Conservation (phyloP, 2,113 vertebrate genomes). For the Osmerus eperlanus region DNA sequence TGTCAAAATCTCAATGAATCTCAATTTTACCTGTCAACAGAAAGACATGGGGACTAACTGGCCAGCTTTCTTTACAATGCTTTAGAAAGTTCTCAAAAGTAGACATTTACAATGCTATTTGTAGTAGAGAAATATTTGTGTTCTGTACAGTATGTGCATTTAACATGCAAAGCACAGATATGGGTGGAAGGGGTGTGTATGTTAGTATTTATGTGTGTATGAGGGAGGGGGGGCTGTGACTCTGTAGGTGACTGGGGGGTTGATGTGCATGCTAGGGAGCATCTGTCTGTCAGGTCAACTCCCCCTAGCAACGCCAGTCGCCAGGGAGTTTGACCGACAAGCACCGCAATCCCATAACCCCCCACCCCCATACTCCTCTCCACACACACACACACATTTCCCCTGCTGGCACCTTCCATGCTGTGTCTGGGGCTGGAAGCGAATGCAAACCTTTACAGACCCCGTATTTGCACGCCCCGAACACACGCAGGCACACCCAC, state of each 20-base stretch:
- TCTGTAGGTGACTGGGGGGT: constrained; percentile 1
- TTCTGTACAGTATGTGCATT: too few species aligned
- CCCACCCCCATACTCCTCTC: constrained; percentile 27
- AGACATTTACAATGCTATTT: not conserved
- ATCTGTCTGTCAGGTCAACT: constrained; percentile 17
- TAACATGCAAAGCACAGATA: not conserved
- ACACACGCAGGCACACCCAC: too few species aligned
- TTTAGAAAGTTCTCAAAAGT: constrained; percentile 7
- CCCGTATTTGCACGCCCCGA: constrained; percentile 3
- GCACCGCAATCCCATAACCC: constrained; percentile 7
- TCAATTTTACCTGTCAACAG: constrained; percentile 49
- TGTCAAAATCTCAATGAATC: constrained; percentile 65
- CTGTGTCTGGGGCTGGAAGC: constrained; percentile 42
- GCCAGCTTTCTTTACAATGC: too few species aligned
- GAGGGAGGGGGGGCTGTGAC: not conserved
- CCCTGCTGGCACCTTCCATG: constrained; percentile 37
- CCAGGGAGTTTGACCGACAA: constrained; percentile 26
- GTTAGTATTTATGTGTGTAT: not conserved
- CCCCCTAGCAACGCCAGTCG: constrained; percentile 8
- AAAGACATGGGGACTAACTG: constrained; percentile 40
- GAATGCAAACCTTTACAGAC: constrained; percentile 31
- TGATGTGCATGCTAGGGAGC: not conserved
- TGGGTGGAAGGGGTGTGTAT: not conserved
- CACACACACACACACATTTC: not conserved
- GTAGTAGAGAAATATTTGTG: too few species aligned